phyloP scores from a whole-genome alignment of 2,888 invertebrate species.

The Yponomeuta malinellus region DNA sequence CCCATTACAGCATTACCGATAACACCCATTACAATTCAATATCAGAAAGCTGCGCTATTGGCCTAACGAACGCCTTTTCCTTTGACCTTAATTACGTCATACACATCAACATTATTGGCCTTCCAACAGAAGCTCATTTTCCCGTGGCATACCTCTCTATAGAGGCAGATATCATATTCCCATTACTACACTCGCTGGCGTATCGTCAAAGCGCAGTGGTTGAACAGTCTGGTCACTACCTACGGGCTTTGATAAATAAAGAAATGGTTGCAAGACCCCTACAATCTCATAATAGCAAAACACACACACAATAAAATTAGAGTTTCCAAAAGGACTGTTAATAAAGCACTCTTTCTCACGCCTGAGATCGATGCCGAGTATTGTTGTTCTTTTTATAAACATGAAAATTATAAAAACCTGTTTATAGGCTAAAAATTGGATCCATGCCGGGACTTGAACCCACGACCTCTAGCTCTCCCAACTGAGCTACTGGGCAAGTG shows the following conservation, averaged over 20 bases:
- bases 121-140: not conserved
- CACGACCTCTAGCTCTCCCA: no score
- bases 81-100: conserved; percentile 7
- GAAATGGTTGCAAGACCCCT: no score
- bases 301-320: no score
- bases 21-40: not conserved
- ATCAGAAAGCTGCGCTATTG: not conserved
- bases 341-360: no score
- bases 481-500: no score
- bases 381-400: no score
- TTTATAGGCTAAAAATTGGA: no score
- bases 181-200: conserved; percentile 2
- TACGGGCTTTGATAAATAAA: not conserved
- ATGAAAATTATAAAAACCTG: no score
- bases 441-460: no score
- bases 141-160: conserved; percentile 4
- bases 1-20: not conserved
- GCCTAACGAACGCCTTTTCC: conserved; percentile 1
- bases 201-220: not conserved
- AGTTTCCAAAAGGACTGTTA: no score
- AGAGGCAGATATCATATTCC: conserved; percentile 3
- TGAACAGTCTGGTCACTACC: conserved; percentile 6
- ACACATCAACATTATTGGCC: not conserved
- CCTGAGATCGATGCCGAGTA: no score
- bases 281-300: no score